Conservation (phyloP, 2,888 invertebrate species). For the Leptopilina syphax region DNA sequence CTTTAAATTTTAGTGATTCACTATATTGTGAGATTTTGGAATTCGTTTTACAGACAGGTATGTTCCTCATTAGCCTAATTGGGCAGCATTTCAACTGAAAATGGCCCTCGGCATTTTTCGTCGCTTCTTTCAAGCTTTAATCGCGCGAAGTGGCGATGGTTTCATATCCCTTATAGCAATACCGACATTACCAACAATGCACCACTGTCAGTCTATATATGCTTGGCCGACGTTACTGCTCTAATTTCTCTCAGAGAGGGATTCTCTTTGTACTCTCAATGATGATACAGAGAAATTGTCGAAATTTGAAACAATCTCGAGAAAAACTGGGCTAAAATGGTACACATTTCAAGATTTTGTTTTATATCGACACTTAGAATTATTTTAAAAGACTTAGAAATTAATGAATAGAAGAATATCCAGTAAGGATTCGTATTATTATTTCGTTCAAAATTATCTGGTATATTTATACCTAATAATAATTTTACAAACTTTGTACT, state of each 20-base stretch:
- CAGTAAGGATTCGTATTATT: too few species aligned
- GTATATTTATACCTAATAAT: too few species aligned
- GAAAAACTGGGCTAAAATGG: slow-evolving; percentile 19
- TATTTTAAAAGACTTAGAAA: too few species aligned
- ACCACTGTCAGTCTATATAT: slow-evolving; percentile 20
- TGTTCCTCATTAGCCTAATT: slow-evolving; percentile 22
- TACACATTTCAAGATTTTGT: background rate
- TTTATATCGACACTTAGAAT: background rate
- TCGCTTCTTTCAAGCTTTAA: slow-evolving; percentile 25
- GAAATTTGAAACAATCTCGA: slow-evolving; percentile 20
- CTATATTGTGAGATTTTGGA: background rate
- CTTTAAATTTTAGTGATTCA: background rate
- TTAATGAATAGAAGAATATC: too few species aligned
- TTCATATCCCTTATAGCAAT: slow-evolving; percentile 27
- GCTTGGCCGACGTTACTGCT: slow-evolving; percentile 22
- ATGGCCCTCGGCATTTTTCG: background rate
- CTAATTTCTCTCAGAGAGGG: slow-evolving; percentile 21
- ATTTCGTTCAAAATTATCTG: too few species aligned
- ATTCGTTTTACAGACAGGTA: background rate
- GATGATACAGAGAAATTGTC: background rate
- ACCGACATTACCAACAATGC: slow-evolving; percentile 27
- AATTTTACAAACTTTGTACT: too few species aligned
- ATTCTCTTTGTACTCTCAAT: slow-evolving; percentile 18
- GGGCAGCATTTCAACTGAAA: slow-evolving; percentile 8
- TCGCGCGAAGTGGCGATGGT: slow-evolving; percentile 28